phyloP scores from a whole-genome alignment of 2,797 vertebrate genomes.

The Dryobates pubescens region DNA sequence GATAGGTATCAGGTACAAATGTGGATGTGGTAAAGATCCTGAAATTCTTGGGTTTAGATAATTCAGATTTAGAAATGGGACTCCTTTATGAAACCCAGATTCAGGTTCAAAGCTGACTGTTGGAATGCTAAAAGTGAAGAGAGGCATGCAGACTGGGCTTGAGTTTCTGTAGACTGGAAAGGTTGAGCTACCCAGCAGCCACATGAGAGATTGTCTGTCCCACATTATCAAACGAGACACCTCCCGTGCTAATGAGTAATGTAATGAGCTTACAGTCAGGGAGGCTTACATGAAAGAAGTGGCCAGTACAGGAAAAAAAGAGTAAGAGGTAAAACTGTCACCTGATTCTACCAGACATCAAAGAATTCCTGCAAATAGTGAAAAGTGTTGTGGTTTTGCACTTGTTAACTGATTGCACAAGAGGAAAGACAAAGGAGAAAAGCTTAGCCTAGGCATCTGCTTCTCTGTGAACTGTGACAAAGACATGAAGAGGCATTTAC shows the following conservation, averaged over 20 bases:
- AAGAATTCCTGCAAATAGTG: neutral
- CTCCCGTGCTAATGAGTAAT: neutral
- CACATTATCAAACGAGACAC: neutral
- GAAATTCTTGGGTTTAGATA: neutral
- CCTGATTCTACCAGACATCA: neutral
- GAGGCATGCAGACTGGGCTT: neutral
- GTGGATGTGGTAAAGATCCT: neutral
- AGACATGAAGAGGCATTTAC: slow-evolving; percentile 72
- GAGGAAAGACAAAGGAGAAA: slow-evolving; percentile 83
- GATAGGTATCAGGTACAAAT: neutral
- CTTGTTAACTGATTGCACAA: slow-evolving; percentile 53
- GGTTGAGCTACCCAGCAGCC: neutral
- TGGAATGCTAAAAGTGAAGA: neutral
- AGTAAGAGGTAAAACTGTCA: neutral
- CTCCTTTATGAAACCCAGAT: neutral
- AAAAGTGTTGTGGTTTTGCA: slow-evolving; percentile 21
- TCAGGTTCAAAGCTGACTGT: neutral
- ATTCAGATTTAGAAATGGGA: neutral
- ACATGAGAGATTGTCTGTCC: neutral
- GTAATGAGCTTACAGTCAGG: neutral
- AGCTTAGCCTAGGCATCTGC: slow-evolving; percentile 79
- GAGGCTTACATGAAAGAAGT: neutral
- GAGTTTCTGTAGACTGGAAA: neutral
- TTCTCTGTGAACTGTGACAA: slow-evolving; percentile 80
- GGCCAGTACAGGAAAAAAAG: neutral